Evolutionary conservation across 2,113 vertebrate genomes (phyloP), one percentile per base, ranked within the genome.

Genomic region (Mustela nigripes): DNA sequence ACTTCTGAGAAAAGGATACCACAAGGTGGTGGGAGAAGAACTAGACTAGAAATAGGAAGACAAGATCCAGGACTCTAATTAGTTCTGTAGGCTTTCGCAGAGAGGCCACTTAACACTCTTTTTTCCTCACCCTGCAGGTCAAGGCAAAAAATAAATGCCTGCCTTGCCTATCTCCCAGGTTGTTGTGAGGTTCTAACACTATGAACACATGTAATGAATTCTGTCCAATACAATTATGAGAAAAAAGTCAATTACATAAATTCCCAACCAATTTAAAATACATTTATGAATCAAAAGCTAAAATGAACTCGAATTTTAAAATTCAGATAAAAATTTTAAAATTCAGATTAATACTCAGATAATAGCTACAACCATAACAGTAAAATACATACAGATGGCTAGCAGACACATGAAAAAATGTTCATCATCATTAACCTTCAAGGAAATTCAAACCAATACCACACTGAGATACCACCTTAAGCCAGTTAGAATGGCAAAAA

Each of bases 291-390:
- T 91, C 18, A 65, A 19, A 74, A 93, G 78, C 42, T 81, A 28
- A 67, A 14, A 67, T 21, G 16, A 92, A 65, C 19, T 83, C 9
- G 19, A 53, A 69, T 92, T 88, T 60, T 78, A 56, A 91, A 95
- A 5, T 42, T 42, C 42, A 42, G 42, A 42, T 42, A 39, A 39
- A 39, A 53, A 69, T 89, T 88, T 60, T 78, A 56, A 91, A 95
- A 42, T 42, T 42, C 42, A 42, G 42, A 42, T 42, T 42, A 42
- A 42, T 5, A 42, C 2, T 4, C 11, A 36, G 19, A 73, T 60
- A 16, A 74, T 19, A 85, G 33, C 1, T 71, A 91, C 80, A 79
- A 69, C 4, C n/a, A 24, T 56, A 28, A 28, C 1, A 45, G 9
- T 50, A 73, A 36, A 87, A 96, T 31, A 60, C 22, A 24, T 60